A percentile compares a stretch with the other conserved stretches of the same genome.
Evolutionary conservation across 2,888 invertebrate species (phyloP).

Genomic region (Hirtodrosophila duncani): DNA sequence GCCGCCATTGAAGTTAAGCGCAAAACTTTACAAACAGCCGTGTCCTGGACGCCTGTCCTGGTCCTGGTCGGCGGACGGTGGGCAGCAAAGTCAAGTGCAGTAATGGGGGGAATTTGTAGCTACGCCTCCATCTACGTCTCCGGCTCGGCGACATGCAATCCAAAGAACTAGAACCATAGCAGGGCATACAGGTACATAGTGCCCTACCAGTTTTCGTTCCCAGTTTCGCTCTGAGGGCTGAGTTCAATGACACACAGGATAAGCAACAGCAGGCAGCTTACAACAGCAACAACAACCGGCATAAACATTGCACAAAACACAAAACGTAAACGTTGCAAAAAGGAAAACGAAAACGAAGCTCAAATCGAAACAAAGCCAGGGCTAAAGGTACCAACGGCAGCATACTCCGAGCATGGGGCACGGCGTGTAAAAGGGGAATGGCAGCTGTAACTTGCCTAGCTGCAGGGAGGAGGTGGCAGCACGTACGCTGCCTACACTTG

Average conservation of each 20-base stretch:
- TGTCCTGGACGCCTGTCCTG: constrained; percentile 23
- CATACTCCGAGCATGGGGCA: constrained; percentile 21
- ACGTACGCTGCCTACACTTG: constrained; percentile 43
- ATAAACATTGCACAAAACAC: constrained; percentile 50
- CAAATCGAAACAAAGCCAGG: constrained; percentile 63
- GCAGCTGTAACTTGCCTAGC: constrained; percentile 8
- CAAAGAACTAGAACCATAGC: constrained; percentile 16
- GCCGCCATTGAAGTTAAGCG: constrained; percentile 43
- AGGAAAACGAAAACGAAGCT: constrained; percentile 49
- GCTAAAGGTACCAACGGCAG: constrained; percentile 44
- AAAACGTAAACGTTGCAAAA: constrained; percentile 66
- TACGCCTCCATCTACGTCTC: constrained; percentile 19
- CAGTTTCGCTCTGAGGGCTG: constrained; percentile 36
- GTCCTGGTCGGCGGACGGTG: constrained; percentile 4
- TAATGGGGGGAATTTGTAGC: constrained; percentile 3
- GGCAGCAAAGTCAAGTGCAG: constrained; percentile 62
- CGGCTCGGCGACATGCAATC: constrained; percentile 50
- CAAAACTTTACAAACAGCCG: constrained; percentile 49
- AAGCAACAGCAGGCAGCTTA: constrained; percentile 49
- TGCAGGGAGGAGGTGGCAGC: constrained; percentile 20
- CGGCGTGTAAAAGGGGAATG: not conserved
- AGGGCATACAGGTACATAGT: constrained; percentile 36
- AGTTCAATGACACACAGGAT: constrained; percentile 67
- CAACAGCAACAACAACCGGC: constrained; percentile 52
- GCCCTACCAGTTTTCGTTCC: constrained; percentile 38